Base-by-base conservation (phyloP, 2,113 vertebrate genomes). In the Nibea coibor region DNA sequence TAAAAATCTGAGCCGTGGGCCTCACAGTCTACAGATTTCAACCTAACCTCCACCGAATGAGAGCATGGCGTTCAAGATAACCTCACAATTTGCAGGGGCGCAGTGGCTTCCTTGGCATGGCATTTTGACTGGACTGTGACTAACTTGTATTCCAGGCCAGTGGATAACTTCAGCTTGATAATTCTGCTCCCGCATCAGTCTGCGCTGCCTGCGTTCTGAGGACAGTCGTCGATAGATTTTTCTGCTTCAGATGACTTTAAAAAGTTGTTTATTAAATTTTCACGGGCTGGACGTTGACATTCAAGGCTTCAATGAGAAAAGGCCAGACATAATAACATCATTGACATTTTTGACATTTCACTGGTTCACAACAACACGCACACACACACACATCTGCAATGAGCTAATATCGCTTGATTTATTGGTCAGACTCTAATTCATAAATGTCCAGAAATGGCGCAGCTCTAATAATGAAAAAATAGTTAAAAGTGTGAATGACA, bases 211-310 rank as follows among this genome's bases (percentile, higher is more conserved):
- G 26, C 11, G 4, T 0, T 39, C 17, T 64, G 47, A 24, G 57
- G 35, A 68, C 20, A 57, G 35, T 0, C 73, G 54, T 59, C 47
- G 54, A 86, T 71, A 47, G 65, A 70, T 59, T 81, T 80, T 82
- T 85, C 76, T 76, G 54, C 70, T 47, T 77, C 42, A 14, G 31
- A 64, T 54, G 66, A 65, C 74, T 82, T 81, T 3, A 35, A 74
- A 78, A 72, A n/a, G 4, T 65, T 53, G 39, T 75, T 42, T 59
- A 58, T 72, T 50, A 20, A 42, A 22, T 48, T 31, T 72, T 47
- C 9, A 28, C 31, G 7, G 68, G 4, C 48, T 7, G 59, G 11
- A 70, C 53, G 12, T 53, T 74, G 53, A 31, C 62, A 75, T 83
- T 85, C 35, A 63, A 58, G 19, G 4, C 26, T 66, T 67, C 47